These are phyloP conservation scores for Trichosurus vulpecula DNA, from an alignment of 2,797 vertebrate species.

Conservation along the genomic window DNA sequence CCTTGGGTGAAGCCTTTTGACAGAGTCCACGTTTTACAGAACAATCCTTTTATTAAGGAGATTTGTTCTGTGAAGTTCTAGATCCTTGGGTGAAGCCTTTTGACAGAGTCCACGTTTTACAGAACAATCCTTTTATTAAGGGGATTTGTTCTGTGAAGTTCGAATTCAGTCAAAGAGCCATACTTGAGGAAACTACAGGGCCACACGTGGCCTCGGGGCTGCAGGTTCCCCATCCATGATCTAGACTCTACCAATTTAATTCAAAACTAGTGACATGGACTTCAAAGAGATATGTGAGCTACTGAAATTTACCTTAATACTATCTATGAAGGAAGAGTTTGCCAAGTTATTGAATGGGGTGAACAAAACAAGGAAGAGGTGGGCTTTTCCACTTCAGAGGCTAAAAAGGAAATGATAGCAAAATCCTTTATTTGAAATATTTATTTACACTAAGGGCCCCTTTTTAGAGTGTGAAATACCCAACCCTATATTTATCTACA, in stretches of 20 bases:
- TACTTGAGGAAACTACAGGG: no score
- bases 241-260: constrained; percentile 29
- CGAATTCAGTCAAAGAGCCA: no score
- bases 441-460: constrained; percentile 21
- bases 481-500: neutral
- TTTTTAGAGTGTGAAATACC: constrained; percentile 8
- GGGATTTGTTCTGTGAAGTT: no score
- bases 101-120: no score
- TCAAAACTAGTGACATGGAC: constrained; percentile 23
- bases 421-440: neutral
- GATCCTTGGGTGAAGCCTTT: no score
- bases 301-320: neutral
- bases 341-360: neutral
- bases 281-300: neutral
- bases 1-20: no score
- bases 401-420: constrained; percentile 25
- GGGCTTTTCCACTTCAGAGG: constrained; percentile 1
- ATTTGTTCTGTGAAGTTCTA: no score
- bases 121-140: no score
- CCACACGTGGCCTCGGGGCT: no score
- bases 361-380: neutral
- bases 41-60: no score
- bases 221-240: no score
- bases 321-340: neutral
- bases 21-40: no score